These are phyloP conservation scores for Cyprinella venusta DNA, from an alignment of 2,797 vertebrate species.

Conservation along the genomic window DNA sequence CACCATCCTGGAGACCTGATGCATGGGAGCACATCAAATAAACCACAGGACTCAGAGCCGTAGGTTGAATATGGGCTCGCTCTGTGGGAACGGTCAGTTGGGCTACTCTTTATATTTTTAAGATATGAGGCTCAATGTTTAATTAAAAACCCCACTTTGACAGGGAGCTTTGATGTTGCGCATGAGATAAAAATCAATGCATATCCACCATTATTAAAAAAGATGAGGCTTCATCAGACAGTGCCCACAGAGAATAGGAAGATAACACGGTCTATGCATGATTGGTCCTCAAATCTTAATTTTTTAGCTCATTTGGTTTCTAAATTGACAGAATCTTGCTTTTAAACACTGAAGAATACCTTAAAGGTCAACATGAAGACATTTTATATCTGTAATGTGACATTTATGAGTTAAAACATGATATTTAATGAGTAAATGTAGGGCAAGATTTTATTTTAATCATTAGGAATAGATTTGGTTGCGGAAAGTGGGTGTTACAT, in stretches of 20 bases:
- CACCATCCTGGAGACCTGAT: slow-evolving; percentile 12
- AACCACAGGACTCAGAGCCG: slow-evolving; percentile 46
- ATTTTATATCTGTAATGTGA: not conserved
- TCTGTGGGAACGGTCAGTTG: slow-evolving; percentile 27
- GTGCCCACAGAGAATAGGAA: slow-evolving; percentile 51
- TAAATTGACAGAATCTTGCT: slow-evolving; percentile 23
- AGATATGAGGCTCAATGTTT: slow-evolving; percentile 23
- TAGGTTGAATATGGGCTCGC: not conserved
- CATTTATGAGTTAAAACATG: not conserved
- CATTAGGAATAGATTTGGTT: not conserved
- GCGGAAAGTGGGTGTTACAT: not conserved
- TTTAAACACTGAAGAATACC: slow-evolving; percentile 1
- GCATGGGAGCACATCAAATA: slow-evolving; percentile 58
- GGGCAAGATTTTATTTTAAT: not conserved
- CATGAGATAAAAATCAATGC: slow-evolving; percentile 70
- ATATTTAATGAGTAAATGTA: slow-evolving; percentile 7
- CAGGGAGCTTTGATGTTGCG: slow-evolving; percentile 65
- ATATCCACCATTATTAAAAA: slow-evolving; percentile 64
- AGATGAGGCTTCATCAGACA: slow-evolving; percentile 60
- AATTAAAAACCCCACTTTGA: slow-evolving; percentile 55
- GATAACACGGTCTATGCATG: slow-evolving; percentile 35
- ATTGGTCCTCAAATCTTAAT: slow-evolving; percentile 14
- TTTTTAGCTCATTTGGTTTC: slow-evolving; percentile 17
- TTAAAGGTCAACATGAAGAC: not conserved
- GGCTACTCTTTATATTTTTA: slow-evolving; percentile 32